Percentiles rank a stretch among this genome's conserved stretches.
Conservation (phyloP, 2,113 vertebrate species). For the Sula dactylatra region DNA sequence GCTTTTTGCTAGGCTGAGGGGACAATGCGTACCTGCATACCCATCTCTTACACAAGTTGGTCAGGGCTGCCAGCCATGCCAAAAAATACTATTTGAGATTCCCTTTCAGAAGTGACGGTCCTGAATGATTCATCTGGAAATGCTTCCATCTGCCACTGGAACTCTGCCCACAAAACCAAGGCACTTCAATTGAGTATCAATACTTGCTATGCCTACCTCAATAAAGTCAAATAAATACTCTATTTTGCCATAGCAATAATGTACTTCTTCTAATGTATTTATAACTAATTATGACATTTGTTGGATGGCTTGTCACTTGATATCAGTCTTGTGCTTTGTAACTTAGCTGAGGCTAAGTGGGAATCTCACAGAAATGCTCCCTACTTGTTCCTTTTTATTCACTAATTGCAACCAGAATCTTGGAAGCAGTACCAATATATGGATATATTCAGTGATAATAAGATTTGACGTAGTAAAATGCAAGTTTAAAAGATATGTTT, state of each 20-base stretch:
- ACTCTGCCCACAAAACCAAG: neutral
- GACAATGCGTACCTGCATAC: neutral
- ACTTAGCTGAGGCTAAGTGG: neutral
- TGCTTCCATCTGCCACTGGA: neutral
- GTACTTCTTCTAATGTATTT: neutral
- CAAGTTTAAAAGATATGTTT: neutral
- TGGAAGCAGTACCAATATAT: neutral
- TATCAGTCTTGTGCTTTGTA: neutral
- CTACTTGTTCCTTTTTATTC: neutral
- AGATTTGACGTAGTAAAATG: neutral
- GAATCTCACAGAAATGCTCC: neutral
- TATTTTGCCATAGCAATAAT: neutral
- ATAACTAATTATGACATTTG: neutral
- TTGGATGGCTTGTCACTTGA: neutral
- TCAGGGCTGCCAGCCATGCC: neutral
- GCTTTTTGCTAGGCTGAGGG: neutral
- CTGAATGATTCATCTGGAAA: neutral
- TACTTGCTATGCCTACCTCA: neutral
- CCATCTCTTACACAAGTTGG: neutral
- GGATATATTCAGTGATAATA: neutral
- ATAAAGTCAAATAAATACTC: neutral
- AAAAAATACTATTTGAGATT: neutral
- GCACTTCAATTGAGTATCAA: neutral
- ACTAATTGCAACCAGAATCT: neutral
- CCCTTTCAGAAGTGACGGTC: neutral